Evolutionary conservation across 2,113 vertebrate species (phyloP).

Genomic region (Centropristis striata): DNA sequence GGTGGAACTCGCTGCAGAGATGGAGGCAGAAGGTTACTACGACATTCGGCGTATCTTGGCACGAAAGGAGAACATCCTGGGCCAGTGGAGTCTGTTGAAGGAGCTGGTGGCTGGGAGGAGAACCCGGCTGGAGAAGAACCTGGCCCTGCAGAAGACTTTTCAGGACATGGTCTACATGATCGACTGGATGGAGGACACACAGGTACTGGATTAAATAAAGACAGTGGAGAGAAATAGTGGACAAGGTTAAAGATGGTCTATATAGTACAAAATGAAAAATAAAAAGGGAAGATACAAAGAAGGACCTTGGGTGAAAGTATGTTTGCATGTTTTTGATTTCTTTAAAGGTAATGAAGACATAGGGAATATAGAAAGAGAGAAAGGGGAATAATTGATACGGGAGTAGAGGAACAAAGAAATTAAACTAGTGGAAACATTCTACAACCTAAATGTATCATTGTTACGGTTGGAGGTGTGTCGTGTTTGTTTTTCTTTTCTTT

Average conservation of each 20-base stretch:
- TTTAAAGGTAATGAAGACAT: not conserved
- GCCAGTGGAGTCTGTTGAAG: conserved; percentile 93
- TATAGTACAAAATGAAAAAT: not conserved
- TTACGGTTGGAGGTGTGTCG: no score
- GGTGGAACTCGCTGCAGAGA: conserved; percentile 90
- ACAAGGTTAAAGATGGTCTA: not conserved
- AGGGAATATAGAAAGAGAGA: not conserved
- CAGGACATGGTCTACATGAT: conserved; percentile 99
- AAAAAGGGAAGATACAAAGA: not conserved
- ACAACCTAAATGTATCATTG: no score
- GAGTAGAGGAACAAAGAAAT: not conserved
- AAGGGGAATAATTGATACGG: not conserved
- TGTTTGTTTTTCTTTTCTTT: no score
- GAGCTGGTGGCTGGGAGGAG: conserved; percentile 90
- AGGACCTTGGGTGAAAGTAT: not conserved
- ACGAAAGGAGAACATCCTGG: conserved; percentile 94
- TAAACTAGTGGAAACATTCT: not conserved
- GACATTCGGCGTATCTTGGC: conserved; percentile 90
- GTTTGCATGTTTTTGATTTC: not conserved
- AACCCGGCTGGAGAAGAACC: conserved; percentile 91
- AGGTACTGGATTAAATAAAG: conserved; percentile 88
- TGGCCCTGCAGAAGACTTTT: conserved; percentile 95
- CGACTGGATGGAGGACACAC: conserved; percentile 98
- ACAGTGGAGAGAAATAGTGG: not conserved
- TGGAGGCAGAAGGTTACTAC: conserved; percentile 93